Evolutionary conservation across 2,113 vertebrate genomes (phyloP).

Genomic region (Cyanocitta stelleri): DNA sequence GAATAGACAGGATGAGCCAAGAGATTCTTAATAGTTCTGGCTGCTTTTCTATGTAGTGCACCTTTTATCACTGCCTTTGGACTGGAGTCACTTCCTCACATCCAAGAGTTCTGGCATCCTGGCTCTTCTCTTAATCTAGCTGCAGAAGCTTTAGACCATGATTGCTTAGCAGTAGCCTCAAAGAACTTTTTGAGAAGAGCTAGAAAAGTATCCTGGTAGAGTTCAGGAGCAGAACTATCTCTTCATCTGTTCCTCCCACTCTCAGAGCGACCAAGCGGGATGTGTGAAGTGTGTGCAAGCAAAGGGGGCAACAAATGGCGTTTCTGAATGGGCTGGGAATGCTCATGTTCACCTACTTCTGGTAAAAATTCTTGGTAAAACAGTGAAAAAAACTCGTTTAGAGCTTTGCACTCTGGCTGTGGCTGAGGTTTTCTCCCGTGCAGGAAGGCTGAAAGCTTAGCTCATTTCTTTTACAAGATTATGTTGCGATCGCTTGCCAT

Average conservation of each 20-base stretch:
- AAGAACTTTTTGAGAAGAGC: background rate
- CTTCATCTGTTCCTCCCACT: background rate
- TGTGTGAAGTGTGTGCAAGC: background rate
- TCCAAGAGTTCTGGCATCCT: background rate
- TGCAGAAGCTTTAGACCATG: background rate
- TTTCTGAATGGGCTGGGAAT: background rate
- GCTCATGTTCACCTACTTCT: background rate
- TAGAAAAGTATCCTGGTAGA: background rate
- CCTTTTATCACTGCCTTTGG: background rate
- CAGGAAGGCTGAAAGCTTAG: background rate
- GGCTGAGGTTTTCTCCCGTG: background rate
- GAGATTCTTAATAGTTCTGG: background rate
- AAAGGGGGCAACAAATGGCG: background rate
- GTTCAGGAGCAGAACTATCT: background rate
- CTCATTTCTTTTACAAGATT: background rate
- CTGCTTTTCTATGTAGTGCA: background rate
- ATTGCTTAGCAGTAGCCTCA: background rate
- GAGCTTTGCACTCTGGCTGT: background rate
- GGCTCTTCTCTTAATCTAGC: background rate
- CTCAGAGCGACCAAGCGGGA: fast-evolving
- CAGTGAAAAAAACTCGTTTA: background rate
- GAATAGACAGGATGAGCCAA: background rate
- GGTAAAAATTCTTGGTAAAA: background rate
- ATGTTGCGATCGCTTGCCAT: background rate
- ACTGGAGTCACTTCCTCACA: background rate